These are phyloP conservation scores for Amphiduros pacificus DNA, from an alignment of 2,888 invertebrate genomes.

Conservation along the genomic window DNA sequence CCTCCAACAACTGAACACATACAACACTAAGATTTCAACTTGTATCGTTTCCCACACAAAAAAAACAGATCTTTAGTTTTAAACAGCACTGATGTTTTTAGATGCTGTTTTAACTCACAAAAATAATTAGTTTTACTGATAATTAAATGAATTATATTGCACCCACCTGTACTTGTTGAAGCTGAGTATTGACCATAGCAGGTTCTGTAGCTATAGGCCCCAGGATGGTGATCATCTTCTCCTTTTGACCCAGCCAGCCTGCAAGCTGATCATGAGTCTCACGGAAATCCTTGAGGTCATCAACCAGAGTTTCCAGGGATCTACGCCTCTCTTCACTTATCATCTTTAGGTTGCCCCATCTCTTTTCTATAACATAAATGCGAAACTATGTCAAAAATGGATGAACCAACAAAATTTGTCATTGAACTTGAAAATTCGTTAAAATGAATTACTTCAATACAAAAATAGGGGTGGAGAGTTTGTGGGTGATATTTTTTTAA, in stretches of 20 bases:
- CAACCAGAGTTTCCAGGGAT: constrained; percentile 62
- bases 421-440: too few relatives aligned
- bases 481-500: neutral
- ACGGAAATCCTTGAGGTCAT: constrained; percentile 88
- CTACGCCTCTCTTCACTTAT: constrained; percentile 47
- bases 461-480: too few relatives aligned
- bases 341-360: constrained; percentile 52
- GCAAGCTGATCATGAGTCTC: constrained; percentile 82
- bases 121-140: too few relatives aligned
- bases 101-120: too few relatives aligned
- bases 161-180: constrained; percentile 73
- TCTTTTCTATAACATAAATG: constrained; percentile 49
- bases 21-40: too few relatives aligned
- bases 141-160: too few relatives aligned
- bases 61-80: too few relatives aligned
- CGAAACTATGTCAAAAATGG: too few relatives aligned
- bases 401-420: too few relatives aligned
- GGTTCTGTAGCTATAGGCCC: constrained; percentile 96
- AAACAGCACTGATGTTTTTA: too few relatives aligned
- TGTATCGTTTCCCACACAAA: too few relatives aligned
- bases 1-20: constrained; percentile 78
- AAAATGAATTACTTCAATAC: too few relatives aligned
- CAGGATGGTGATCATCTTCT: constrained; percentile 91
- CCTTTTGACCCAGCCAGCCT: constrained; percentile 89
- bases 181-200: constrained; percentile 91